Evolutionary conservation across 2,888 invertebrate species (phyloP), one percentile per base, ranked within the genome.

Genomic region (Melitaea athalia): DNA sequence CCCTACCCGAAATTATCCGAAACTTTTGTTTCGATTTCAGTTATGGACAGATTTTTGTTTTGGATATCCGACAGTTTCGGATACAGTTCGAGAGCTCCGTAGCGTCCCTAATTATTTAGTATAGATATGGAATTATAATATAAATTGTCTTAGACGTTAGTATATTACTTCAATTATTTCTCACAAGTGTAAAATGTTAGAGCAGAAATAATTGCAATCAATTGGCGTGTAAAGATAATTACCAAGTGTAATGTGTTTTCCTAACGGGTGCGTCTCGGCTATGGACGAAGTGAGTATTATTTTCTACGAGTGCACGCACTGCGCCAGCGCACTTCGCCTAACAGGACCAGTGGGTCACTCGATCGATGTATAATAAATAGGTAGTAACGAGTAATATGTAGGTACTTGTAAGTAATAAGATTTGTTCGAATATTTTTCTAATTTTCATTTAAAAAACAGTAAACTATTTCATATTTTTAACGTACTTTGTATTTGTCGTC

Each of bases 291-390:
- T 63, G 66, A 53, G 15, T 65, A 49, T 63, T 63, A 66, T 62
- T 63, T 68, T 69, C 60, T 62, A 61, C 43, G 31, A 66, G 52
- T 67, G 70, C 70, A 68, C 63, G 73, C 73, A 70, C 52, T 17
- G 59, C 63, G 63, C 68, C 43, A 47, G 63, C 68, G 59, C 63
- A 69, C 63, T 17, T 31, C 69, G n/a, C 38, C 33, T 55, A 69
- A 69, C 62, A 59, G 63, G 71, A 69, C 63, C 69, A 74, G 49
- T 71, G 70, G 71, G 70, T 42, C 72, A 74, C 57, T 62, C 65
- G 71, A 67, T 53, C 59, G 11, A 60, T 67, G 64, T 53, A 72
- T 66, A 68, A 73, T 38, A 38, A 38, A 38, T 38, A n/a, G n/a
- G n/a, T n/a, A 38, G 6, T 38, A 8, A 38, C 4, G 38, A 38